Conservation (phyloP, 2,113 vertebrate species). For the sheep (Ovis aries) region DNA sequence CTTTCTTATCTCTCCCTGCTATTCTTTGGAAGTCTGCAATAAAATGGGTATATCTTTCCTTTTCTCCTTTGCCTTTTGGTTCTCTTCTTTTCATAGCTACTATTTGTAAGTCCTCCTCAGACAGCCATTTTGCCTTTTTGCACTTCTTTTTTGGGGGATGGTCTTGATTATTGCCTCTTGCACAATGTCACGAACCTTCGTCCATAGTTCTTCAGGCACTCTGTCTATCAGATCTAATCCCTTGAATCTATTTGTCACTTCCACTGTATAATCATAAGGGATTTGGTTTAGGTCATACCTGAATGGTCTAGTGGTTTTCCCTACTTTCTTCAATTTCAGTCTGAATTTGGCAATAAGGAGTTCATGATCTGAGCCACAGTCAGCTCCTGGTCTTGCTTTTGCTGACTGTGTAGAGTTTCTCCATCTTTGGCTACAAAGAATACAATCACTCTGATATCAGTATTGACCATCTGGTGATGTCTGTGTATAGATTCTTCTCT, state of each 20-base stretch:
- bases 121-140: neutral
- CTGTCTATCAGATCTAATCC: neutral
- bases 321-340: neutral
- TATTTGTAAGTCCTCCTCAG: neutral
- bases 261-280: neutral
- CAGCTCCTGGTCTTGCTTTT: neutral
- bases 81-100: neutral
- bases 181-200: rapidly evolving
- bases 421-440: neutral
- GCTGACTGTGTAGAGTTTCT: neutral
- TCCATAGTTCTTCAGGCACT: neutral
- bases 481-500: neutral
- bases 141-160: neutral
- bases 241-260: neutral
- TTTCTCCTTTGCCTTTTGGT: neutral
- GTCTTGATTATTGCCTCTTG: neutral
- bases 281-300: neutral
- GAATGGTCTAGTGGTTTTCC: neutral
- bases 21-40: neutral
- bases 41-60: neutral
- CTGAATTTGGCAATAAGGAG: neutral
- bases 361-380: neutral
- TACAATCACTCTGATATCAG: neutral
- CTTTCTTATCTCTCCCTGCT: neutral
- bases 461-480: neutral